Evolutionary conservation across 2,797 vertebrate genomes (phyloP).

Genomic region (Australoheros facetus): DNA sequence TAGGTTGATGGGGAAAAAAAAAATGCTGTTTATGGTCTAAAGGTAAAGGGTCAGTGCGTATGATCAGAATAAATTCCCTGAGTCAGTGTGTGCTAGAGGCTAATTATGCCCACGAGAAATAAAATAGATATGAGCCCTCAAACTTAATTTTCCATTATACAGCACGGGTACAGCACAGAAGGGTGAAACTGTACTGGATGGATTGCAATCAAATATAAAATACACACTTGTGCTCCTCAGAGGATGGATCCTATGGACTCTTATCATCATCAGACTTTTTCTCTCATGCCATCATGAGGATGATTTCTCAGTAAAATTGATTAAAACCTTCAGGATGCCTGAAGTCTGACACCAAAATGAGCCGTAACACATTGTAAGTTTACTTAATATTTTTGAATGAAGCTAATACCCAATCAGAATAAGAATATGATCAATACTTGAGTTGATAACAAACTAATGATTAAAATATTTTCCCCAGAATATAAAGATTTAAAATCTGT

Average conservation of each 20-base stretch:
- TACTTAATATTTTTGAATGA: neutral
- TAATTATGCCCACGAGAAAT: neutral
- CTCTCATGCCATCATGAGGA: neutral
- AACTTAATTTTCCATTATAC: neutral
- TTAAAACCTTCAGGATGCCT: neutral
- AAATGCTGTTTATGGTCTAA: neutral
- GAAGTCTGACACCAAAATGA: neutral
- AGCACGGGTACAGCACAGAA: neutral
- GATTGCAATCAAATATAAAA: neutral
- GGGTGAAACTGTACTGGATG: no score
- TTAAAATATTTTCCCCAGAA: no score
- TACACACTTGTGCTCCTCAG: accelerated
- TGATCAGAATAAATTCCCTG: no score
- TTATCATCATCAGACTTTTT: neutral
- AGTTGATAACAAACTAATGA: neutral
- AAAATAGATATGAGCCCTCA: neutral
- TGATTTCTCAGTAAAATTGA: no score
- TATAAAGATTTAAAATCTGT: neutral
- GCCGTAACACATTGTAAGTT: neutral
- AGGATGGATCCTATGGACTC: neutral
- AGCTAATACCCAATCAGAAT: neutral
- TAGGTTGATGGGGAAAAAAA: neutral
- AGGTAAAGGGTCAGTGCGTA: neutral
- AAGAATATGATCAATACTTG: neutral
- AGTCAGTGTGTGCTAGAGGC: neutral